phyloP scores from a whole-genome alignment of 2,113 vertebrate species.

The Nymphicus hollandicus region DNA sequence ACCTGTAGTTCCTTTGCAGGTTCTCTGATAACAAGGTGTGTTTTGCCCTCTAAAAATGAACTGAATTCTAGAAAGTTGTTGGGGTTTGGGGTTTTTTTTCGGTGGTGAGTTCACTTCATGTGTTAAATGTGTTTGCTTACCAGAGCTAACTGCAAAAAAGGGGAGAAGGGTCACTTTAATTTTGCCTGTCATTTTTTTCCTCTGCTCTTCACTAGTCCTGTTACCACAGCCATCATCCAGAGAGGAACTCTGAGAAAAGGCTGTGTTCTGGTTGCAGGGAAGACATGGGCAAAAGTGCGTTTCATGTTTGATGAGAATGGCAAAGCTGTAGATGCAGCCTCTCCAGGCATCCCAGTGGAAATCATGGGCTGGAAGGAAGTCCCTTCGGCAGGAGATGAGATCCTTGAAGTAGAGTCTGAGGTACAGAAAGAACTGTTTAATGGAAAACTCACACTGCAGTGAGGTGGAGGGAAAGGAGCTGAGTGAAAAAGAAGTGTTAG shows the following conservation, averaged over 20 bases:
- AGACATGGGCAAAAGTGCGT: conserved; percentile 91
- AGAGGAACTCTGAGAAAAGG: conserved; percentile 87
- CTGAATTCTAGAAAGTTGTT: background rate
- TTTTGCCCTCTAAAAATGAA: background rate
- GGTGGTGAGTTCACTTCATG: background rate
- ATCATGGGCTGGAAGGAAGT: conserved; percentile 92
- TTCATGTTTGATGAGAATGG: conserved; percentile 89
- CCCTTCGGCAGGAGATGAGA: conserved; percentile 88
- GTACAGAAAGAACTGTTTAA: conserved; percentile 61
- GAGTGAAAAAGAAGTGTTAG: background rate
- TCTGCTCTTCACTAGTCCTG: conserved; percentile 65
- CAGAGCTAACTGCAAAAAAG: fast-evolving
- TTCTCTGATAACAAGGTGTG: background rate
- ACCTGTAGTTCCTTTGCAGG: background rate
- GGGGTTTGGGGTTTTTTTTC: background rate
- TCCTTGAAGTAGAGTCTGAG: conserved; percentile 95
- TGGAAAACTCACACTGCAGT: background rate
- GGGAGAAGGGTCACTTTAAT: background rate
- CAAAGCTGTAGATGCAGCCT: conserved; percentile 70
- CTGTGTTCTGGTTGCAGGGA: conserved; percentile 87
- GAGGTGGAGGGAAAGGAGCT: background rate
- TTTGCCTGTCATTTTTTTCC: background rate
- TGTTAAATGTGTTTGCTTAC: background rate
- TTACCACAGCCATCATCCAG: conserved; percentile 89
- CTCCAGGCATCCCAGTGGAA: conserved; percentile 84